phyloP scores from a whole-genome alignment of 2,113 vertebrate species.

The pig (Sus scrofa) region T2T-Sscrofa CM000829.6:37253501-37254000 shows the following conservation, averaged over 20 bases:
- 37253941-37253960: not conserved
- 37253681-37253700: slow-evolving; percentile 75
- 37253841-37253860: slow-evolving; percentile 51
- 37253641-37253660: slow-evolving; percentile 75
- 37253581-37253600: slow-evolving; percentile 54
- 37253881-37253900: not conserved
- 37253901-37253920: not conserved
- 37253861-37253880: slow-evolving; percentile 55
- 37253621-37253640: slow-evolving; percentile 64
- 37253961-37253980: not conserved
- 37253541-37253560: slow-evolving; percentile 60
- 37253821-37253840: slow-evolving; percentile 57
- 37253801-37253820: slow-evolving; percentile 77
- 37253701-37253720: slow-evolving; percentile 72
- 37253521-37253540: slow-evolving; percentile 53
- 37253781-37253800: slow-evolving; percentile 83
- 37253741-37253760: slow-evolving; percentile 76
- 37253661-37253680: slow-evolving; percentile 70
- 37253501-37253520: slow-evolving; percentile 50
- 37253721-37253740: slow-evolving; percentile 79
- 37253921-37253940: not conserved
- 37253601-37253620: slow-evolving; percentile 42
- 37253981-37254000: not conserved
- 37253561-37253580: slow-evolving; percentile 48
- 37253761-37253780: slow-evolving; percentile 77